These are phyloP conservation scores for Euthynnus affinis DNA, from an alignment of 2,797 vertebrate species.

Conservation along the genomic window DNA sequence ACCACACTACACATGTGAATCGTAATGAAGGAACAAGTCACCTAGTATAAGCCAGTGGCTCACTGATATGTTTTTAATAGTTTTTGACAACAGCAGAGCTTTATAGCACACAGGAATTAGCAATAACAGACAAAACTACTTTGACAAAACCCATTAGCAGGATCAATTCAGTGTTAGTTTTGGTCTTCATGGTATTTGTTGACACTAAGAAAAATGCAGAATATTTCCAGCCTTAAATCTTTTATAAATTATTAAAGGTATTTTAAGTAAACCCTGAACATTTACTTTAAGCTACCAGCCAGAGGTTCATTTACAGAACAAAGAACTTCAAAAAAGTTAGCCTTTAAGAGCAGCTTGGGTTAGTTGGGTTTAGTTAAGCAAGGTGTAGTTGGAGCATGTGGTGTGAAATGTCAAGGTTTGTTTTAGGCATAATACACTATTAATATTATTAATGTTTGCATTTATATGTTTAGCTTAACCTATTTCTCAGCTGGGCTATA, in stretches of 20 bases:
- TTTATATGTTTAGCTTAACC: constrained; percentile 7
- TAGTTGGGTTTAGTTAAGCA: constrained; percentile 64
- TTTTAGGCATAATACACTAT: not conserved
- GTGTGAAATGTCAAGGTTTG: constrained; percentile 47
- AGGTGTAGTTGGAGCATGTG: constrained; percentile 27
- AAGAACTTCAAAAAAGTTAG: constrained; percentile 1
- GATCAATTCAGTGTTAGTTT: too few relatives aligned
- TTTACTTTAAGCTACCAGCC: constrained; percentile 27
- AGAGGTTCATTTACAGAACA: constrained; percentile 3
- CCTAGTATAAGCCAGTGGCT: too few relatives aligned
- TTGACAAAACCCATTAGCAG: not conserved
- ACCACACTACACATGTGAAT: not conserved
- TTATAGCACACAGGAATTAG: too few relatives aligned
- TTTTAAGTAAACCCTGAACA: not conserved
- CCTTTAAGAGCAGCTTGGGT: constrained; percentile 39
- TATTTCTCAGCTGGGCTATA: not conserved
- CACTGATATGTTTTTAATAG: not conserved
- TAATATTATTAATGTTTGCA: constrained; percentile 28
- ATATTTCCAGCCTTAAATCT: not conserved
- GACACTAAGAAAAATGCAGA: too few relatives aligned
- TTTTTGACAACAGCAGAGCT: too few relatives aligned
- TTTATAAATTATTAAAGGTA: not conserved
- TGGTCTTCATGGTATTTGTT: too few relatives aligned
- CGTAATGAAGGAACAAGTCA: not conserved
- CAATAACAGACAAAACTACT: not conserved